These are phyloP conservation scores for Drosophila kokeensis DNA, from an alignment of 2,888 invertebrate species.

Conservation along the genomic window DNA sequence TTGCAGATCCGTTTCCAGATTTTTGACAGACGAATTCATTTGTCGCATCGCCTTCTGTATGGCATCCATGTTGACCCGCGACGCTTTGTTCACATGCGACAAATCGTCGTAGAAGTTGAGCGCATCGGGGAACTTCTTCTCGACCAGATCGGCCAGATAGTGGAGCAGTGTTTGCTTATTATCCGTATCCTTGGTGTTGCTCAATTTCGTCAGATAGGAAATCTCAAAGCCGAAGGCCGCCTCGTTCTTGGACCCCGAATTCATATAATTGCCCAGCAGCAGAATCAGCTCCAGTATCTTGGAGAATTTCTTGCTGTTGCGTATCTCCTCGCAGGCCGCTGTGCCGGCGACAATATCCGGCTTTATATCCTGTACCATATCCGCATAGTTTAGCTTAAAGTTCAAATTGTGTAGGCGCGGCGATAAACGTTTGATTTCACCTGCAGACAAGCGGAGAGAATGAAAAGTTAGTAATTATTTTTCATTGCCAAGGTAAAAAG, in stretches of 20 bases:
- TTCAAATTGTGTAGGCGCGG: conserved; percentile 95
- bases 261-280: conserved; percentile 98
- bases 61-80: conserved; percentile 92
- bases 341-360: conserved; percentile 96
- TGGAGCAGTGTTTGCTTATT: conserved; percentile 97
- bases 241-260: conserved; percentile 96
- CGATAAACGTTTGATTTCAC: conserved; percentile 93
- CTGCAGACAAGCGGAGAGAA: conserved; percentile 33
- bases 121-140: conserved; percentile 94
- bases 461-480: not conserved
- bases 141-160: conserved; percentile 94
- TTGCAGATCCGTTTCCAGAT: conserved; percentile 95
- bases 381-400: conserved; percentile 94
- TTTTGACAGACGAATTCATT: conserved; percentile 94
- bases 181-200: conserved; percentile 96
- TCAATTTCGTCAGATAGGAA: conserved; percentile 96
- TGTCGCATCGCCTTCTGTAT: conserved; percentile 92
- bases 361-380: conserved; percentile 88
- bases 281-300: conserved; percentile 95
- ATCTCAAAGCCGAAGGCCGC: conserved; percentile 98
- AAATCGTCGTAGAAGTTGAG: conserved; percentile 94
- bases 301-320: conserved; percentile 94
- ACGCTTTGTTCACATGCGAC: conserved; percentile 95
- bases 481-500: not conserved
- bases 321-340: conserved; percentile 97